Evolutionary conservation across 1,140 invertebrate species (phyloP).

Genomic region (Meteorus sp.): DNA sequence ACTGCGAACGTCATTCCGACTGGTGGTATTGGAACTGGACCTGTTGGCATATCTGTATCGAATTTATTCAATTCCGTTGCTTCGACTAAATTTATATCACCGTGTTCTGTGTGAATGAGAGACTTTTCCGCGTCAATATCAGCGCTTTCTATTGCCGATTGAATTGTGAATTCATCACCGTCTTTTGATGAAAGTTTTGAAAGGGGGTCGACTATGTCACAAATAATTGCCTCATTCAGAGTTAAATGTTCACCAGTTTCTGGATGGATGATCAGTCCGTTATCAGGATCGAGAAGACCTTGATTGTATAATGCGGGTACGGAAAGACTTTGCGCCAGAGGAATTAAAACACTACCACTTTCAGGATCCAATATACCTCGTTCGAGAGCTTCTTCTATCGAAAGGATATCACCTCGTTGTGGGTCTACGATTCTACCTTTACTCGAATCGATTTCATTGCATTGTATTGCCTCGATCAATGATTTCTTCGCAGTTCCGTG

Average conservation of each 20-base stretch:
- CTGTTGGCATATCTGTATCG: slow-evolving; percentile 52
- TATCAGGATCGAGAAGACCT: slow-evolving; percentile 78
- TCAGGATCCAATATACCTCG: slow-evolving; percentile 81
- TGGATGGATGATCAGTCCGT: slow-evolving; percentile 85
- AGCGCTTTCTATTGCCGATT: slow-evolving; percentile 75
- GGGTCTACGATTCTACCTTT: slow-evolving; percentile 82
- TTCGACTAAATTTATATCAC: slow-evolving; percentile 69
- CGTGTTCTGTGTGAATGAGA: slow-evolving; percentile 67
- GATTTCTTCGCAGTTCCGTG: slow-evolving; percentile 41
- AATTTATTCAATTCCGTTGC: slow-evolving; percentile 71
- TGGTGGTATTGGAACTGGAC: slow-evolving; percentile 57
- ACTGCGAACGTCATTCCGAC: slow-evolving; percentile 79
- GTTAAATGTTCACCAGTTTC: slow-evolving; percentile 78
- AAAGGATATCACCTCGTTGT: slow-evolving; percentile 75
- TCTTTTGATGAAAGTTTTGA: slow-evolving; percentile 63
- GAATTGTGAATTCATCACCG: slow-evolving; percentile 69
- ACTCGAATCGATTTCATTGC: slow-evolving; percentile 74
- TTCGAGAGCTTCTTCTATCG: slow-evolving; percentile 81
- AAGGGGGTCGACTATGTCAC: slow-evolving; percentile 82
- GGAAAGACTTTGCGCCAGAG: slow-evolving; percentile 78
- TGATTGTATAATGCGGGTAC: slow-evolving; percentile 80
- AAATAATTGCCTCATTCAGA: slow-evolving; percentile 80
- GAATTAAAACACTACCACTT: slow-evolving; percentile 77
- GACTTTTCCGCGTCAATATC: slow-evolving; percentile 75
- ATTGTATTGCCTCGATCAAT: slow-evolving; percentile 76